A percentile compares a stretch with the other conserved stretches of the same genome.
Evolutionary conservation across 2,797 vertebrate species (phyloP).

Genomic region (Limosa lapponica): DNA sequence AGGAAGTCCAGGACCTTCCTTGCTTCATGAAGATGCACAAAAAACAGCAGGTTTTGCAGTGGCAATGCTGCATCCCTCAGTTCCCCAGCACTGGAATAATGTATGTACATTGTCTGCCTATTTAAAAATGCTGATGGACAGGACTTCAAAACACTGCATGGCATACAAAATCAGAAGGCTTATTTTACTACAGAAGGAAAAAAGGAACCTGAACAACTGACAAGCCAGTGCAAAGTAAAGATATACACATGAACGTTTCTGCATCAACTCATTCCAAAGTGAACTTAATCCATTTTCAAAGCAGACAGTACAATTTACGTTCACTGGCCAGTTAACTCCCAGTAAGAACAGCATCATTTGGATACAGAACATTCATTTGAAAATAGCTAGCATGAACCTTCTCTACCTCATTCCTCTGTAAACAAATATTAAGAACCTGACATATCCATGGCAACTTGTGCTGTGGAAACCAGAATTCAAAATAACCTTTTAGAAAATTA

Average conservation of each 20-base stretch:
- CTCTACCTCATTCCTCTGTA: constrained; percentile 4
- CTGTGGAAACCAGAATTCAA: constrained; percentile 39
- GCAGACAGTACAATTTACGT: background rate
- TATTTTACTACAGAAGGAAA: background rate
- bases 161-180: background rate
- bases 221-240: background rate
- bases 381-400: background rate
- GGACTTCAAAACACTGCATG: background rate
- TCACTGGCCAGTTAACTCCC: background rate
- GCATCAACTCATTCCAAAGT: background rate
- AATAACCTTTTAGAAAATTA: constrained; percentile 5
- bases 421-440: constrained; percentile 55
- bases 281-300: background rate
- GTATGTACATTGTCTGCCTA: background rate
- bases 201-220: background rate
- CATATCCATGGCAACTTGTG: constrained; percentile 49
- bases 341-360: background rate
- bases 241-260: background rate
- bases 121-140: background rate
- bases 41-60: background rate
- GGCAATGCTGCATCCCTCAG: background rate
- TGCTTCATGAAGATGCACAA: background rate
- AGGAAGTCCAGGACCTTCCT: background rate
- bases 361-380: background rate
- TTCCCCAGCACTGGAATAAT: background rate